Evolutionary conservation across 1,140 invertebrate species (phyloP), one percentile per base, ranked within the genome.

Genomic region (Mylabris phalerata): DNA sequence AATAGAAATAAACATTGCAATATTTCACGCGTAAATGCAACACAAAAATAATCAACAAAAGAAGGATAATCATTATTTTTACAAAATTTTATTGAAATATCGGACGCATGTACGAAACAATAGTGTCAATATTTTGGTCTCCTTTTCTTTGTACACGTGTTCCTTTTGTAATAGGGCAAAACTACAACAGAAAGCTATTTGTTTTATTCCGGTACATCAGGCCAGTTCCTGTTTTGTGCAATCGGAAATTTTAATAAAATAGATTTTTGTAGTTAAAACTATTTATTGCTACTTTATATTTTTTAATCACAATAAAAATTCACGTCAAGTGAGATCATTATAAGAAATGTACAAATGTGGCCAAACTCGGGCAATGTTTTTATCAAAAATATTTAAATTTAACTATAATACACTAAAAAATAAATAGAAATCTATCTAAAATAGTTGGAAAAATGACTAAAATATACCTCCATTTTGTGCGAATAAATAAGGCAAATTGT

Each of bases 381-480:
- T 43, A 32, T 32, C 54, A 57, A 50, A 45, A 49, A 48, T 58
- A 47, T 19, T 48, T 57, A 51, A 27, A 41, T 38, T 54, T 51
- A 57, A 56, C 51, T 60, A 67, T 50, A 50, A 56, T 67, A 66
- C 49, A 62, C 57, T 63, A 63, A 50, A 54, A 61, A 55, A 64
- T 63, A 59, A 60, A 57, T 62, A 59, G 55, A 57, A 49, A 44
- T 55, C 43, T 44, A 55, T 63, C 32, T 5, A 59, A 68, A 65
- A 65, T 68, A 68, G 7, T 5, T 7, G 7, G 32, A 32, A 65
- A 60, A 67, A 66, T 69, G 67, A 69, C 67, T 68, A 68, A 65
- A 63, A 32, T 19, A 19, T 32, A 52, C 50, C 62, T 61, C 50
- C 47, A 54, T 44, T 27, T 9, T 41, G 51, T 50, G 19, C 32